Conservation (phyloP, 2,888 invertebrate species). For the Thalpophila matura region DNA sequence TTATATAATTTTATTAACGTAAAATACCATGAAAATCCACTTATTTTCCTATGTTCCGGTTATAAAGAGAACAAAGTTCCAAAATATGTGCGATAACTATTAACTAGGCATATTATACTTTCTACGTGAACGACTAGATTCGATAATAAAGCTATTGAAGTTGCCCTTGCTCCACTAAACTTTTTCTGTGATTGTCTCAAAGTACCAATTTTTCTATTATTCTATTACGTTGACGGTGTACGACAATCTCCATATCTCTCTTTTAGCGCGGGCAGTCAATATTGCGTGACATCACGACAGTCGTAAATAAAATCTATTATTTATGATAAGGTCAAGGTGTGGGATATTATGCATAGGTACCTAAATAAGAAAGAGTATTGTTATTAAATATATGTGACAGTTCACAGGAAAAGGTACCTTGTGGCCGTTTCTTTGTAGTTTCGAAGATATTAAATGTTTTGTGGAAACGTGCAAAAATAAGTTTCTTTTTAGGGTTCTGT, state of each 20-base stretch:
- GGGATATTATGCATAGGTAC: not conserved
- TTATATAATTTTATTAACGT: too few species aligned
- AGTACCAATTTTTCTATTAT: conserved; percentile 52
- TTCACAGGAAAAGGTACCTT: too few species aligned
- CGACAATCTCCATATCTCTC: conserved; percentile 43
- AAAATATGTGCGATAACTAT: too few species aligned
- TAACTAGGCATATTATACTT: too few species aligned
- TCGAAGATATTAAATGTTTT: too few species aligned
- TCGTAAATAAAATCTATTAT: conserved; percentile 48
- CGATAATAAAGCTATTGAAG: conserved; percentile 54
- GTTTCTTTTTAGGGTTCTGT: too few species aligned
- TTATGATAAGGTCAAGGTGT: conserved; percentile 50
- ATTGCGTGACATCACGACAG: conserved; percentile 60
- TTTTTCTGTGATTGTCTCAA: conserved; percentile 63
- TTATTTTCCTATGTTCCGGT: too few species aligned
- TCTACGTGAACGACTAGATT: conserved; percentile 18
- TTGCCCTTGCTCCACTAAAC: conserved; percentile 66
- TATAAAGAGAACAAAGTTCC: too few species aligned
- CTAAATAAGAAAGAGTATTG: not conserved
- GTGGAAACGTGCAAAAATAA: too few species aligned
- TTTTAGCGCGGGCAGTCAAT: conserved; percentile 20
- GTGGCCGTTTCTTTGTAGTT: too few species aligned
- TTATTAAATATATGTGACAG: too few species aligned
- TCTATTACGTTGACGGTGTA: conserved; percentile 30
- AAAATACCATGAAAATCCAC: too few species aligned